A percentile compares a stretch with the other conserved stretches of the same genome.
These are phyloP conservation scores for Salarias fasciatus DNA, from an alignment of 2,797 vertebrate genomes.

Conservation along the genomic window DNA sequence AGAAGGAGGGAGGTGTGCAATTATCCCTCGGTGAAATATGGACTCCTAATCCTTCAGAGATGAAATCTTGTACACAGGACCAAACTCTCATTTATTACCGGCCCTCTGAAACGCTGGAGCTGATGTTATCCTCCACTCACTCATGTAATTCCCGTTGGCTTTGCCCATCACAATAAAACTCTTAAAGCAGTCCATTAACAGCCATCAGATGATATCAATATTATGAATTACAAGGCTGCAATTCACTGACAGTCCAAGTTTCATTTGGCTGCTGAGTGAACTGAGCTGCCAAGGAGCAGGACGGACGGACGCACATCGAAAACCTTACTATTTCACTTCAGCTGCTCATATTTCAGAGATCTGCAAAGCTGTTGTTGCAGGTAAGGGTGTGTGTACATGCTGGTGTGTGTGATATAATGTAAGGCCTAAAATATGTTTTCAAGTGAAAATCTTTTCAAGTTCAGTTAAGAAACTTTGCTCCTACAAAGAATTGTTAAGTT, in stretches of 20 bases:
- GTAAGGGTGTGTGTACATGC: no score
- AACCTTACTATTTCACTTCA: no score
- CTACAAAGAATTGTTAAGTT: no score
- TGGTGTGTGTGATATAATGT: no score
- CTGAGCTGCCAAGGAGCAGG: background rate
- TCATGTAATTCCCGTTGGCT: slow-evolving; percentile 14
- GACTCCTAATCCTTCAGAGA: slow-evolving; percentile 52
- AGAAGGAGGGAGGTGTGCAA: slow-evolving; percentile 47
- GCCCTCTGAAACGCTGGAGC: slow-evolving; percentile 31
- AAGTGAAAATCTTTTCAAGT: no score
- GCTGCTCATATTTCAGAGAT: no score
- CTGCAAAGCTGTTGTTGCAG: no score
- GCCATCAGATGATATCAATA: slow-evolving; percentile 3
- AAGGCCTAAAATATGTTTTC: no score
- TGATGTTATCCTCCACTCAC: slow-evolving; percentile 32
- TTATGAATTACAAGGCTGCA: background rate
- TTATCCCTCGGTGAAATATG: slow-evolving; percentile 60
- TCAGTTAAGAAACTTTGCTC: no score
- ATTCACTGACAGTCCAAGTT: background rate
- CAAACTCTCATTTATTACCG: slow-evolving; percentile 56
- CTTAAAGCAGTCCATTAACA: background rate
- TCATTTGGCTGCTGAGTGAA: background rate
- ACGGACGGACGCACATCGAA: background rate
- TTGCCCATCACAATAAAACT: slow-evolving; percentile 14
- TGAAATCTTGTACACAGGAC: slow-evolving; percentile 58